Evolutionary conservation across 1,140 invertebrate species (phyloP), one percentile per base, ranked within the genome.

Genomic region (Amphibalanus amphitrite): DNA sequence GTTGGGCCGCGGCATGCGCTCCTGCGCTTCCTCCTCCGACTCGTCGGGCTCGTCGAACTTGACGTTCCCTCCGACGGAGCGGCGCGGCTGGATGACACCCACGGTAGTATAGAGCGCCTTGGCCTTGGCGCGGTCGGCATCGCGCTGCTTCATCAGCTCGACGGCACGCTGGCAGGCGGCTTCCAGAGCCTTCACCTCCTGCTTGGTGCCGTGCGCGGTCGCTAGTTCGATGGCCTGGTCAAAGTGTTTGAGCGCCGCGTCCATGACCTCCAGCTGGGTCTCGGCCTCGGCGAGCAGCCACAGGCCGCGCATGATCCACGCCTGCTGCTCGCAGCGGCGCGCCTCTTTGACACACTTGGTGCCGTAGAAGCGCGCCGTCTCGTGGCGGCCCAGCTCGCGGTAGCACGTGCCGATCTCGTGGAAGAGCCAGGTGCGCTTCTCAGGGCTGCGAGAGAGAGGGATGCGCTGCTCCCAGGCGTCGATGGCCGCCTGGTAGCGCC

Each of bases 331-430:
- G 28, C 65, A 67, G 26, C 26, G 65, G 28, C 26, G n/a, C n/a
- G n/a, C 28, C 28, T 67, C 65, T 8, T 67, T 28, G 10, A 67
- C 26, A 17, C 65, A 67, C 28, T 67, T 67, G 65, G n/a, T 26
- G 10, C 26, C 65, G 65, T 67, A 67, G 65, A 67, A 67, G 28
- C 65, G 65, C n/a, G 26, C 28, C 28, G n/a, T 67, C 65, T 67
- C 65, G 26, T 28, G n/a, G 26, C n/a, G 65, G 28, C 28, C 28
- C 65, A 28, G 65, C 28, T 67, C 65, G 65, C n/a, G 65, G 65
- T 67, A 67, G 65, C 65, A 67, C 8, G 65, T 67, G 65, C 65
- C 65, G 65, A 67, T 67, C 28, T 67, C 26, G n/a, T 28, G 65
- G 65, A 20, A 67, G 28, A 67, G 65, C 28, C 65, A 28, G 26